A percentile compares a stretch with the other conserved stretches of the same genome.
Conservation (phyloP, 2,888 invertebrate species). For the Vanessa cardui region DNA sequence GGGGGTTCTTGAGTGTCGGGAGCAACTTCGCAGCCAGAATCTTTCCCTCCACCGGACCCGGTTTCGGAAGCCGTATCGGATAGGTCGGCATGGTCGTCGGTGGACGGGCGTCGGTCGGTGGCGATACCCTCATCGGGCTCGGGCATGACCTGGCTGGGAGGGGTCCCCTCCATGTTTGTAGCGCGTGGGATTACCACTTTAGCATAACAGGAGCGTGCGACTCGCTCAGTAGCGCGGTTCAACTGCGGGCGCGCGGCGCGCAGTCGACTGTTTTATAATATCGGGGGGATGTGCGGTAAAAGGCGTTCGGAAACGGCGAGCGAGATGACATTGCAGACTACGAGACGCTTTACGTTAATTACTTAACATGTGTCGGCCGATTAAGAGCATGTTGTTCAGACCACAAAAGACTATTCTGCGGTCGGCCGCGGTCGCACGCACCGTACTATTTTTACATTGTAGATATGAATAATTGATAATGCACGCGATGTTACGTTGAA, state of each 20-base stretch:
- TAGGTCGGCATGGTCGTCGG: conserved; percentile 85
- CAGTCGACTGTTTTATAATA: conserved; percentile 69
- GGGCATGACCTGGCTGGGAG: conserved; percentile 62
- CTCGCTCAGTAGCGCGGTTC: conserved; percentile 68
- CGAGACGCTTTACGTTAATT: conserved; percentile 51
- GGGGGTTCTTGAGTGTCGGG: conserved; percentile 83
- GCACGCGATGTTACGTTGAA: conserved; percentile 40
- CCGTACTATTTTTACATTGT: conserved; percentile 32
- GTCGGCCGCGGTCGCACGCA: conserved; percentile 40
- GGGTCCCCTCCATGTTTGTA: conserved; percentile 71
- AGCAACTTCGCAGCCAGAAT: conserved; percentile 86
- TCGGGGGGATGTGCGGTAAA: conserved; percentile 76
- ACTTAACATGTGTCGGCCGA: conserved; percentile 34
- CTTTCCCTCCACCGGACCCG: conserved; percentile 85
- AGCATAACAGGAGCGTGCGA: conserved; percentile 70
- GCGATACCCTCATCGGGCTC: conserved; percentile 76
- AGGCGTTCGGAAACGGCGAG: conserved; percentile 66
- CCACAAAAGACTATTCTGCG: conserved; percentile 33
- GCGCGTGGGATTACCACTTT: conserved; percentile 62
- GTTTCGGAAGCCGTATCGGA: conserved; percentile 86
- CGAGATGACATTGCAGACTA: conserved; percentile 74
- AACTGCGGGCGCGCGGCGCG: conserved; percentile 78
- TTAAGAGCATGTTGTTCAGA: conserved; percentile 22
- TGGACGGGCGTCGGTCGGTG: conserved; percentile 74
- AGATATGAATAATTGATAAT: conserved; percentile 28